Percentiles rank a stretch among this genome's conserved stretches.
Evolutionary conservation across 92 coral and sea anemone species (phyloP).

Genomic region (Zoanthus sociatus): DNA sequence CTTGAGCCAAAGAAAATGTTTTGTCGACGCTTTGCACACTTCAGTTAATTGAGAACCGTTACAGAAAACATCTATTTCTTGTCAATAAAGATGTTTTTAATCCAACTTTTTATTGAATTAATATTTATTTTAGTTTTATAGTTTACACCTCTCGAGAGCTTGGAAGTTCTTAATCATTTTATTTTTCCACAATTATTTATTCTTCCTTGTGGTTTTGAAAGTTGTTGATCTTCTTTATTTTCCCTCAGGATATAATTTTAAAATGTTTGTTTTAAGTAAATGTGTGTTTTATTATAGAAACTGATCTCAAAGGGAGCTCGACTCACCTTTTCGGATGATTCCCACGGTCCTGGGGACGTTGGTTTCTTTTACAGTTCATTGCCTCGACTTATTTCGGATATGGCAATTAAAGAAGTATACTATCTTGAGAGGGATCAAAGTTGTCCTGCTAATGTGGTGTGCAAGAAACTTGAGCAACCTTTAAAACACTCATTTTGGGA

Average conservation of each 20-base stretch:
- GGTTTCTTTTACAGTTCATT: slow-evolving; percentile 68
- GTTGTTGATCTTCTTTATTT: neutral
- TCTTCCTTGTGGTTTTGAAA: too few species aligned
- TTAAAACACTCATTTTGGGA: slow-evolving; percentile 69
- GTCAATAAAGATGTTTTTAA: too few species aligned
- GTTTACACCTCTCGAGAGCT: too few species aligned
- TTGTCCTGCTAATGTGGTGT: slow-evolving; percentile 27
- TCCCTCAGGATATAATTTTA: neutral
- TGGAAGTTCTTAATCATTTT: too few species aligned
- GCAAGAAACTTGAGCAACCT: slow-evolving; percentile 57
- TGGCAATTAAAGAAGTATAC: slow-evolving; percentile 53
- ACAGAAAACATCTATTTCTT: too few species aligned
- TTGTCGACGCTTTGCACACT: too few species aligned
- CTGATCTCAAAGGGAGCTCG: slow-evolving; percentile 62
- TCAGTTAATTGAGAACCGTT: too few species aligned
- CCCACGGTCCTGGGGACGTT: slow-evolving; percentile 78
- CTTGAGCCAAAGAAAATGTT: too few species aligned
- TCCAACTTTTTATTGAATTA: too few species aligned
- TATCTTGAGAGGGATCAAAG: slow-evolving; percentile 55
- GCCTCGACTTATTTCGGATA: slow-evolving; percentile 46
- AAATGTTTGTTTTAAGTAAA: neutral
- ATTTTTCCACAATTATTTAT: too few species aligned
- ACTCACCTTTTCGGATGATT: slow-evolving; percentile 73
- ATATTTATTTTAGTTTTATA: too few species aligned
- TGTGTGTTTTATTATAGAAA: slow-evolving; percentile 39